These are phyloP conservation scores for Heliconius ethilla DNA, from an alignment of 2,888 invertebrate species.

Conservation along the genomic window DNA sequence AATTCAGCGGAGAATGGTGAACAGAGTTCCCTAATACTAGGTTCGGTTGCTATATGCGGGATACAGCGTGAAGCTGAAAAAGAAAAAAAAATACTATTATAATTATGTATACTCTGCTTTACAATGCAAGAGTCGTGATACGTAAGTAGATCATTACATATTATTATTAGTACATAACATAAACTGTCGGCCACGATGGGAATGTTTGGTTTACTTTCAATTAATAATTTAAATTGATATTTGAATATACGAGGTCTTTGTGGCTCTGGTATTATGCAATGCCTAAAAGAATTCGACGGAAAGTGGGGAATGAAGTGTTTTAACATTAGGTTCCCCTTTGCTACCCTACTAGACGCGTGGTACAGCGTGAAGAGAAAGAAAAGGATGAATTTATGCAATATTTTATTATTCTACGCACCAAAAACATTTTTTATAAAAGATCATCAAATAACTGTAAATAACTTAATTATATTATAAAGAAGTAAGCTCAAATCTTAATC, in stretches of 20 bases:
- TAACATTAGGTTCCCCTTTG: too few relatives aligned
- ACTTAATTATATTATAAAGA: too few relatives aligned
- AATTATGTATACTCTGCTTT: not conserved
- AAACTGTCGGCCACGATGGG: slow-evolving; percentile 16
- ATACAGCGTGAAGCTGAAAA: not conserved
- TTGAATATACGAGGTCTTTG: not conserved
- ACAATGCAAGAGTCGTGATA: slow-evolving; percentile 15
- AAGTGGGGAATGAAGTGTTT: too few relatives aligned
- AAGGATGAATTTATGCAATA: not conserved
- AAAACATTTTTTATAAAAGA: too few relatives aligned
- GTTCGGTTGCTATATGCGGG: not conserved
- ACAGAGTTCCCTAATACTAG: not conserved
- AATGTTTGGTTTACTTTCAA: slow-evolving; percentile 14
- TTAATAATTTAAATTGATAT: slow-evolving; percentile 5
- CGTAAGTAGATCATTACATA: slow-evolving; percentile 24
- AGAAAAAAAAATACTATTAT: not conserved
- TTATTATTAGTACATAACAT: slow-evolving; percentile 20
- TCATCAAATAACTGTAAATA: too few relatives aligned
- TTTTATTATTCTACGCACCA: too few relatives aligned
- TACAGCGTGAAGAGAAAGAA: not conserved
- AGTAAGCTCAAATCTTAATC: too few relatives aligned
- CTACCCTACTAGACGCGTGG: not conserved
- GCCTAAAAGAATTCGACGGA: too few relatives aligned
- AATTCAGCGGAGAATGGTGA: not conserved
- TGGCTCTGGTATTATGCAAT: not conserved